Conservation (phyloP, 2,797 vertebrate genomes). For the Chelidonichthys spinosus region DNA sequence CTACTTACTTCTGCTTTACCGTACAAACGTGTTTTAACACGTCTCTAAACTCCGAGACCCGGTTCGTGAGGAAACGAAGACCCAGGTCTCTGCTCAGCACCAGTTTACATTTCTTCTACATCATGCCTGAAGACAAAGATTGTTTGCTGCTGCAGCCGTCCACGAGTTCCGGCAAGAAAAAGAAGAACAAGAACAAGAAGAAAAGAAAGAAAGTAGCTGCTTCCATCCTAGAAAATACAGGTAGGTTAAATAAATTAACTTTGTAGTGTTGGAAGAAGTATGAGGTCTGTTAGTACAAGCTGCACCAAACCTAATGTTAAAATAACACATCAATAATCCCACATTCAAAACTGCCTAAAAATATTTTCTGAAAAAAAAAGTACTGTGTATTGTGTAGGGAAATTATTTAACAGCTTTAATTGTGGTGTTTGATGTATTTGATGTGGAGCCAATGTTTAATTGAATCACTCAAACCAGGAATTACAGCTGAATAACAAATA, state of each 20-base stretch:
- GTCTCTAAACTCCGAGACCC: neutral
- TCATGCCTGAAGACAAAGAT: slow-evolving; percentile 46
- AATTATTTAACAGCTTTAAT: neutral
- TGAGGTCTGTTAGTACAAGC: neutral
- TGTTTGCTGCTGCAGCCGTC: slow-evolving; percentile 5
- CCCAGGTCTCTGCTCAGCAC: neutral
- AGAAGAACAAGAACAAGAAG: slow-evolving; percentile 57
- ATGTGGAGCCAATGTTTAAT: neutral
- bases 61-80: neutral
- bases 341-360: neutral
- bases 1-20: neutral
- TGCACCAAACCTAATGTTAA: neutral
- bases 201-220: slow-evolving; percentile 39
- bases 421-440: neutral
- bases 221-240: slow-evolving; percentile 46
- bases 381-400: neutral
- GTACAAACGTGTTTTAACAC: neutral
- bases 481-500: neutral
- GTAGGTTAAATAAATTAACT: slow-evolving; percentile 21
- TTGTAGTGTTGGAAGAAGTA: neutral
- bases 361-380: neutral
- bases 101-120: neutral
- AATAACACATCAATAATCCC: neutral
- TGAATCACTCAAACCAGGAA: neutral
- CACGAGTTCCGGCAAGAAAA: slow-evolving; percentile 18